A percentile compares a stretch with the other conserved stretches of the same genome.
Evolutionary conservation across 2,113 vertebrate species (phyloP).

Genomic region (Speoplatyrhinus poulsoni): DNA sequence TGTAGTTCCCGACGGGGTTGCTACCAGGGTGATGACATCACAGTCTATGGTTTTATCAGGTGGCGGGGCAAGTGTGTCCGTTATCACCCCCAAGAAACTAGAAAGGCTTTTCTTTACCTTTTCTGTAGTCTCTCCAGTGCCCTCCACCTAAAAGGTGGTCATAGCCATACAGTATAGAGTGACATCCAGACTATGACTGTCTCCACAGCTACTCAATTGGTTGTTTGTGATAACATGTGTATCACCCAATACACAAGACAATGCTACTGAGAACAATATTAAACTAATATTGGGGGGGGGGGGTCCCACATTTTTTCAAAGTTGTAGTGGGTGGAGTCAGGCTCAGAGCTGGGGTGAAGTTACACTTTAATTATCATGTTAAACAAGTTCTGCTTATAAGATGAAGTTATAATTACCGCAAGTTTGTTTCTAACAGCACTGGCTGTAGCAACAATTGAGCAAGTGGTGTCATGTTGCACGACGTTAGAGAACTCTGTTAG

Average conservation of each 20-base stretch:
- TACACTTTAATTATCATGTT: too few species aligned
- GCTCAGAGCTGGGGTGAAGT: too few species aligned
- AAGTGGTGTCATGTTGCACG: conserved; percentile 96
- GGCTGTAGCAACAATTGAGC: conserved; percentile 94
- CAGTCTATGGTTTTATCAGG: conserved; percentile 98
- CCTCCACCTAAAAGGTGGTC: conserved; percentile 79
- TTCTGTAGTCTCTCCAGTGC: conserved; percentile 89
- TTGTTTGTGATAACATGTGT: background rate
- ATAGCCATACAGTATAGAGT: background rate
- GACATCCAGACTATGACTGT: background rate
- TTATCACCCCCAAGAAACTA: conserved; percentile 94
- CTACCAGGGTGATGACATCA: conserved; percentile 95
- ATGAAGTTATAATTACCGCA: conserved; percentile 72
- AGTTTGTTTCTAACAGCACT: conserved; percentile 92
- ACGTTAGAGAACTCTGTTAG: conserved; percentile 93
- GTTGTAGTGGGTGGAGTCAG: too few species aligned
- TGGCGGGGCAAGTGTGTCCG: conserved; percentile 93
- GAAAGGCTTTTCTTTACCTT: conserved; percentile 94
- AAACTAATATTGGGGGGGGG: too few species aligned
- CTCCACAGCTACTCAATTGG: background rate
- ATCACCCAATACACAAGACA: background rate
- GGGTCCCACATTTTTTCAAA: too few species aligned
- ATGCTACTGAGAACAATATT: background rate
- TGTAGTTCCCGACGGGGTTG: conserved; percentile 91
- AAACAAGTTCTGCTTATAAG: background rate